Conservation (phyloP, 2,113 vertebrate genomes). For the Solea senegalensis region DNA sequence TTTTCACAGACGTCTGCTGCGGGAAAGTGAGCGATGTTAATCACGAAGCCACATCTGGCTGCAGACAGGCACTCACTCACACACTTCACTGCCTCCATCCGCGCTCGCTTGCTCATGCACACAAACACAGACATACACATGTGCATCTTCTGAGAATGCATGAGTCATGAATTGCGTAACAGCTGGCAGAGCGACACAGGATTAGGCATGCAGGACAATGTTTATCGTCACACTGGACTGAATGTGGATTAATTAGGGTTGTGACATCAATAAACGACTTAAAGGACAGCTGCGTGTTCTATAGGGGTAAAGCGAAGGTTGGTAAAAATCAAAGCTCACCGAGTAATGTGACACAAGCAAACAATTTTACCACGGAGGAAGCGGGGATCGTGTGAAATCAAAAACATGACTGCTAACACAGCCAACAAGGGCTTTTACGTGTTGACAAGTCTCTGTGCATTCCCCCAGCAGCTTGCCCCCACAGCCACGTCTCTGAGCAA, state of each 20-base stretch:
- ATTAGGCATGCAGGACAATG: neutral
- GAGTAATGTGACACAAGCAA: neutral
- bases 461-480: neutral
- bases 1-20: slow-evolving; percentile 12
- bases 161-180: neutral
- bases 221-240: neutral
- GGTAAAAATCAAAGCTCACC: neutral
- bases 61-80: neutral
- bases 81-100: neutral
- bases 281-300: neutral
- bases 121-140: neutral
- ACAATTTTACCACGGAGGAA: neutral
- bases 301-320: no score
- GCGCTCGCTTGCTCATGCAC: neutral
- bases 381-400: neutral
- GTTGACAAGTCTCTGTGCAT: neutral
- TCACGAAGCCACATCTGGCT: slow-evolving; percentile 23
- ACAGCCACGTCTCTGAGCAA: slow-evolving; percentile 4
- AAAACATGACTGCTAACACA: neutral
- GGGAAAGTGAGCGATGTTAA: slow-evolving; percentile 12
- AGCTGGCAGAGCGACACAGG: neutral
- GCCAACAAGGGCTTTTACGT: neutral
- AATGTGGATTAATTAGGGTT: neutral
- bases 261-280: neutral
- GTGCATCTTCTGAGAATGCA: neutral